Conservation (phyloP, 2,113 vertebrate species). For the Rhipidura dahli region DNA sequence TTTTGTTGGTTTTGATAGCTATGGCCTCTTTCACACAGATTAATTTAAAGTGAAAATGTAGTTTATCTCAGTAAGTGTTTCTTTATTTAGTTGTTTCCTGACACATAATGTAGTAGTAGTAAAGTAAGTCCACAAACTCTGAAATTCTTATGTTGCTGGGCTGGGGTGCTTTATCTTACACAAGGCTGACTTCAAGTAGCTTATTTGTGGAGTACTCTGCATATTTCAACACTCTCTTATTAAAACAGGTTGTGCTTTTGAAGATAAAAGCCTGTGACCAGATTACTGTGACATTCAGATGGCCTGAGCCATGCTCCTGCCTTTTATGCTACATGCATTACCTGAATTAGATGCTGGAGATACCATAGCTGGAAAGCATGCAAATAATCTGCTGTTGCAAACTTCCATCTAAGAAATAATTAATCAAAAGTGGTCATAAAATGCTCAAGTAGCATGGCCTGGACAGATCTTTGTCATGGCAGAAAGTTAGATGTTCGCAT, state of each 20-base stretch:
- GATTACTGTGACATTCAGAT: constrained; percentile 47
- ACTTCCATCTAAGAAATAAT: constrained; percentile 47
- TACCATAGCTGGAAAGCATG: constrained; percentile 2
- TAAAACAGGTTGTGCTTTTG: constrained; percentile 55
- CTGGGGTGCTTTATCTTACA: neutral
- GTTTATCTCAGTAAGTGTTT: neutral
- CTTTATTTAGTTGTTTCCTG: neutral
- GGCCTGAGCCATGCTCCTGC: neutral
- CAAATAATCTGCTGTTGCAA: neutral
- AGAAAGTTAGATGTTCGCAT: neutral
- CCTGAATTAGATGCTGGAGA: constrained; percentile 44
- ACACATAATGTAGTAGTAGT: neutral
- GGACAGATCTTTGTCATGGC: constrained; percentile 16
- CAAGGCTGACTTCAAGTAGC: neutral
- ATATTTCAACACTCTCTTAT: constrained; percentile 58
- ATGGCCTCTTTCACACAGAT: neutral
- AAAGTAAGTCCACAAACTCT: neutral
- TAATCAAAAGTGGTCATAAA: constrained; percentile 34
- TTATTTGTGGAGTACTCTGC: constrained; percentile 26
- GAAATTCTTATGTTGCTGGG: neutral
- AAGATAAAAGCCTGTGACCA: constrained; percentile 50
- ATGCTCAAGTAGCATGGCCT: neutral
- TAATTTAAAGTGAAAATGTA: neutral
- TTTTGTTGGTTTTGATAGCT: neutral
- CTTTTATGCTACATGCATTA: constrained; percentile 37